phyloP scores from a whole-genome alignment of 2,113 vertebrate species.

The Varanus salvator region DNA sequence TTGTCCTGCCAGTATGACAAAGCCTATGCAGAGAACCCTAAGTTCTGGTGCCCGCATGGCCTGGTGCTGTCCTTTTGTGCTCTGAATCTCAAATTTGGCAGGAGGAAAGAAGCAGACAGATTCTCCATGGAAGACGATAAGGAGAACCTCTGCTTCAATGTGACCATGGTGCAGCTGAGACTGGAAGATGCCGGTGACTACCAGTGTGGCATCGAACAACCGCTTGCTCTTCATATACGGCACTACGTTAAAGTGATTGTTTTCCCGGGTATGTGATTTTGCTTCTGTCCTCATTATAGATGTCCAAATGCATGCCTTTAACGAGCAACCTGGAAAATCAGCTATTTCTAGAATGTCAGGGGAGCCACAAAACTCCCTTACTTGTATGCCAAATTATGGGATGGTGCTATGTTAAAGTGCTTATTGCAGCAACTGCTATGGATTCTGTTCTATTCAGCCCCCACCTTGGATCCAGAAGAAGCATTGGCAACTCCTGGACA shows the following conservation, averaged over 20 bases:
- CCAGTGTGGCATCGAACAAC: neutral
- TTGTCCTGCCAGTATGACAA: constrained; percentile 47
- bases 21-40: constrained; percentile 8
- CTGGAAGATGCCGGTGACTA: fast-evolving
- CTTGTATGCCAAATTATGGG: neutral
- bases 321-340: too few species aligned
- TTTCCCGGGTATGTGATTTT: neutral
- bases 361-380: neutral
- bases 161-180: neutral
- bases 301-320: neutral
- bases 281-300: fast-evolving
- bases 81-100: neutral
- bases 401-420: neutral
- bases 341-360: neutral
- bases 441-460: neutral
- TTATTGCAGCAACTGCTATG: too few species aligned
- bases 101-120: fast-evolving
- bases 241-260: neutral
- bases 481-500: neutral
- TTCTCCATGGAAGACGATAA: constrained; percentile 56
- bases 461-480: neutral
- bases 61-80: too few species aligned
- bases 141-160: fast-evolving
- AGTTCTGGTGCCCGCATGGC: constrained; percentile 46
- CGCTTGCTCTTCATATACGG: fast-evolving